Conservation (phyloP, 2,113 vertebrate species). For the Cacatua alba region DNA sequence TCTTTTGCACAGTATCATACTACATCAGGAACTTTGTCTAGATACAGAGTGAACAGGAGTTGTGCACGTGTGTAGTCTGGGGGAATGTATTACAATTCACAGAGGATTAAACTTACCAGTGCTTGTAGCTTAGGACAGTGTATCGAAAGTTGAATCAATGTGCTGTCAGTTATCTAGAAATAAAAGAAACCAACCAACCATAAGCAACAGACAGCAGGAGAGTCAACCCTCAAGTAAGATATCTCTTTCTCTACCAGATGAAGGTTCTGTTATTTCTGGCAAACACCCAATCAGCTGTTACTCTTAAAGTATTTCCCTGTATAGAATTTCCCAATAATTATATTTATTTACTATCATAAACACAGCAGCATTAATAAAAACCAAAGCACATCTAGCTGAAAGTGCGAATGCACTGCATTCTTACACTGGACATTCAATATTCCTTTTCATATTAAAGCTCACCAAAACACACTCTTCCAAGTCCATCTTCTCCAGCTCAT, state of each 20-base stretch:
- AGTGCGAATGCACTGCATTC: not conserved
- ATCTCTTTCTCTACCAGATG: not conserved
- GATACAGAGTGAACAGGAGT: not conserved
- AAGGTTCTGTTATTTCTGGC: not conserved
- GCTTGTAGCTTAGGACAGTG: slow-evolving; percentile 90
- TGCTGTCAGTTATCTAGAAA: slow-evolving; percentile 89
- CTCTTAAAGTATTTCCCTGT: not conserved
- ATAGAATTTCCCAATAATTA: not conserved
- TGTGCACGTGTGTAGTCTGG: accelerated
- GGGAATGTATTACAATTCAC: not conserved
- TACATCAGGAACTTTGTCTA: not conserved
- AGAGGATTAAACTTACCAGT: slow-evolving; percentile 78
- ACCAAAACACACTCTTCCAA: slow-evolving; percentile 94
- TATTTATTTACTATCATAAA: not conserved
- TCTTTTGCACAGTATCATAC: not conserved
- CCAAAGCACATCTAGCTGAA: not conserved
- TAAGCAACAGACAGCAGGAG: not conserved
- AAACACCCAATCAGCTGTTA: not conserved
- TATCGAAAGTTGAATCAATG: slow-evolving; percentile 89
- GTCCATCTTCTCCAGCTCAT: slow-evolving; percentile 95
- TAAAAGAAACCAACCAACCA: not conserved
- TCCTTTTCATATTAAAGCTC: slow-evolving; percentile 61
- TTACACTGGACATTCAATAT: not conserved
- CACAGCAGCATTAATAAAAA: not conserved
- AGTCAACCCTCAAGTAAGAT: not conserved